Evolutionary conservation across 2,888 invertebrate species (phyloP).

Genomic region (Nemurella pictetii): DNA sequence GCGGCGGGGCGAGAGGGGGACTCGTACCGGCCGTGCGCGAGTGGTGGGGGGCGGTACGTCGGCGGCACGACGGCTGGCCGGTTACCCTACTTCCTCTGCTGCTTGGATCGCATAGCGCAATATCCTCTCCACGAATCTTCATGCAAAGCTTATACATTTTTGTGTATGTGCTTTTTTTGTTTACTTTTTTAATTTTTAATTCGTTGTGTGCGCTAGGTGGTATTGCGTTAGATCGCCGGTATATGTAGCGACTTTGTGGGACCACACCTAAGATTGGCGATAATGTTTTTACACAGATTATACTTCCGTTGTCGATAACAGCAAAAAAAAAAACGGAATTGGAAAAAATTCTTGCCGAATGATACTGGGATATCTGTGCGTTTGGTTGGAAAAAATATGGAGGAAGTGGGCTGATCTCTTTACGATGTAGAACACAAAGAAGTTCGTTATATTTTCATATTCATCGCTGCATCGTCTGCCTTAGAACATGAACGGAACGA

Average conservation of each 20-base stretch:
- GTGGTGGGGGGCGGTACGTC: background rate
- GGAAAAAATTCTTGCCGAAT: background rate
- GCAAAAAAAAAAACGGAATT: background rate
- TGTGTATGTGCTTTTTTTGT: slow-evolving; percentile 2
- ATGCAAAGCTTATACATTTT: too few relatives aligned
- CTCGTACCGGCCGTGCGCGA: too few relatives aligned
- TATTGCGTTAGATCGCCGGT: too few relatives aligned
- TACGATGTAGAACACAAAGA: background rate
- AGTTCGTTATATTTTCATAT: background rate
- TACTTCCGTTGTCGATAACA: slow-evolving; percentile 22
- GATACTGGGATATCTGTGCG: background rate
- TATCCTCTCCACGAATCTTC: slow-evolving; percentile 31
- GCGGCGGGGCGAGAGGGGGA: slow-evolving; percentile 18
- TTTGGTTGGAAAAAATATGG: background rate
- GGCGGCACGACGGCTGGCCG: background rate
- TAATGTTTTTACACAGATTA: slow-evolving; percentile 21
- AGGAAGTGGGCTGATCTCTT: background rate
- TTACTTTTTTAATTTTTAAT: slow-evolving; percentile 2
- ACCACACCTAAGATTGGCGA: slow-evolving; percentile 22
- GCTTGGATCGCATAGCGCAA: slow-evolving; percentile 36
- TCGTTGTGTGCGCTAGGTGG: background rate
- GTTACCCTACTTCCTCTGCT: slow-evolving; percentile 35
- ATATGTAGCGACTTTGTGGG: too few relatives aligned
- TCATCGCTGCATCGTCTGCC: background rate
- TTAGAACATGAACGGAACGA: background rate